Evolutionary conservation across 2,888 invertebrate species (phyloP), one percentile per base, ranked within the genome.

Genomic region (Gnatocerus cornutus): DNA sequence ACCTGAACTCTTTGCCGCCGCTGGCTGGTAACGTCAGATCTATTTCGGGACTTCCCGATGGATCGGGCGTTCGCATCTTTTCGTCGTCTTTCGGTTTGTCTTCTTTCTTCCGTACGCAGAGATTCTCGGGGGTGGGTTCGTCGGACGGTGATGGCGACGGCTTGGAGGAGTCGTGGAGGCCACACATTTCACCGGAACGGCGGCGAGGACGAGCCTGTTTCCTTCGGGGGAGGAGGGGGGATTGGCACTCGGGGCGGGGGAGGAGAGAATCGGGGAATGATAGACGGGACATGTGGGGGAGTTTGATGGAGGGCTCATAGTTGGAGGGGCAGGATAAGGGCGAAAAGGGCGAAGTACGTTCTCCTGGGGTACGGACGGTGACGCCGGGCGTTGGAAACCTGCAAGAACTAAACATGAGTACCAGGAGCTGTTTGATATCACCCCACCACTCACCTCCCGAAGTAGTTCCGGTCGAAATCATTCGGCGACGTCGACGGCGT

Each of bases 161-260:
- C 21, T 85, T 81, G 59, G 87, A 86, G 43, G 91, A 85, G 79
- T 91, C 91, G 77, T 91, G 91, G 1, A 90, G 87, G 8, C 88
- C 87, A 74, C 86, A 85, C 67, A 88, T 75, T 78, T 96, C 96
- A 4, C 95, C 94, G 0, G 95, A 95, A 80, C 95, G 89, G 73
- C 96, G 88, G 48, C 95, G 87, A 1, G 96, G 96, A 53, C 95
- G 87, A 5, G 95, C 95, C 85, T 96, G 95, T 80, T 95, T 95
- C 73, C 95, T 87, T 71, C 95, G 87, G 0, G 95, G 93, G 86
- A 93, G 93, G 86, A 93, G 89, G n/a, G 94, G 94, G 67, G 93
- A 94, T 62, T 90, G 89, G 76, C 93, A 92, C 86, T 87, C 71
- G 84, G 86, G 84, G 73, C 84, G 69, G 70, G 84, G 78, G 12